Conservation (phyloP, 1,140 invertebrate genomes). For the Asbolus verrucosus region DNA sequence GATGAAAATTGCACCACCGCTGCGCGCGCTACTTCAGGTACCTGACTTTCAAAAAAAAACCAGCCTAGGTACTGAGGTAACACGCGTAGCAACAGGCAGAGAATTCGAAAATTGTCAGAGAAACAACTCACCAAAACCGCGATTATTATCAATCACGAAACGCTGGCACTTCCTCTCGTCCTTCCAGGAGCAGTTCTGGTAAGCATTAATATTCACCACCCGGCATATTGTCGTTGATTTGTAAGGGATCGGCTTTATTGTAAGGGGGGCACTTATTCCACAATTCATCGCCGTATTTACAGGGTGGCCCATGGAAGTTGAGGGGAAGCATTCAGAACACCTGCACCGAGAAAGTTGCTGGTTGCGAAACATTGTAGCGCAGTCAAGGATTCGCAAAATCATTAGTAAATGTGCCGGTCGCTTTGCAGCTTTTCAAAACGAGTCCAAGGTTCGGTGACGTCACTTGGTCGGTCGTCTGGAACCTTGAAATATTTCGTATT, state of each 20-base stretch:
- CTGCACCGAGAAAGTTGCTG: conserved; percentile 29
- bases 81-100: conserved; percentile 70
- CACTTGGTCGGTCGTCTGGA: conserved; percentile 47
- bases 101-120: conserved; percentile 11
- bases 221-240: no score
- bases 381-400: conserved; percentile 41
- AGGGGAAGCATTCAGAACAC: no score
- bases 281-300: neutral
- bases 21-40: conserved; percentile 98
- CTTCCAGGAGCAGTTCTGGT: no score
- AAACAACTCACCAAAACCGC: conserved; percentile 21
- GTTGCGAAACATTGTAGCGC: conserved; percentile 40
- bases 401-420: conserved; percentile 40
- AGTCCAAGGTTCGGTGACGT: conserved; percentile 58
- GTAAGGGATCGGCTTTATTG: no score
- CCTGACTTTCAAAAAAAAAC: conserved; percentile 84
- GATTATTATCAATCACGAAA: no score
- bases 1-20: conserved; percentile 62
- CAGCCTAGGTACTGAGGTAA: conserved; percentile 81
- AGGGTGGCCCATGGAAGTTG: conserved; percentile 1
- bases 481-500: conserved; percentile 55
- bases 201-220: no score
- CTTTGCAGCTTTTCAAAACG: conserved; percentile 50
- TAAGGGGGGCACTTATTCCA: no score
- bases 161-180: neutral